Conservation (phyloP, 2,113 vertebrate genomes). For the Callionymus lyra region DNA sequence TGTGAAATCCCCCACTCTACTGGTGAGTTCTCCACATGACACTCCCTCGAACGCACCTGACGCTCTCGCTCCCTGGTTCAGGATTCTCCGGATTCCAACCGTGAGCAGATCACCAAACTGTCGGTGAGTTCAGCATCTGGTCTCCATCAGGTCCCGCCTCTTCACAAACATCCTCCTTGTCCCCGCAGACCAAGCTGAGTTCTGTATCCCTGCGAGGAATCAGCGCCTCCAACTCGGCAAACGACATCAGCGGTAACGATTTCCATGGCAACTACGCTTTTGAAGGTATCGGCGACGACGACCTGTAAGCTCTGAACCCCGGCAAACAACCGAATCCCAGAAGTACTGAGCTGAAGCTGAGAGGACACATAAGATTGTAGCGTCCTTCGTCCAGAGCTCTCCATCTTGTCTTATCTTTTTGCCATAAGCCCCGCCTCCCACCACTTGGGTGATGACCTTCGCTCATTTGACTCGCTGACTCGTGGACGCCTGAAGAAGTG, state of each 20-base stretch:
- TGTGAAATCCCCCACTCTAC: conserved; percentile 88
- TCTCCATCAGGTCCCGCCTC: background rate
- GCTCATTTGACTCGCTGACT: background rate
- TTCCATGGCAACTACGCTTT: conserved; percentile 97
- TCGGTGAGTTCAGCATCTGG: conserved; percentile 73
- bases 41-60: background rate
- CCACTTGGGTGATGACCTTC: background rate
- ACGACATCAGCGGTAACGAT: conserved; percentile 79
- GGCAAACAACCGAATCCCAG: background rate
- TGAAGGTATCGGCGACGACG: conserved; percentile 96
- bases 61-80: conserved; percentile 33
- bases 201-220: conserved; percentile 89
- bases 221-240: conserved; percentile 81
- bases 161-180: background rate
- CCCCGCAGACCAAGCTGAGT: conserved; percentile 84
- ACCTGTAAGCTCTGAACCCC: conserved; percentile 71
- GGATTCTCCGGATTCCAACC: conserved; percentile 85
- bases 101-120: conserved; percentile 86
- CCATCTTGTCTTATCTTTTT: background rate
- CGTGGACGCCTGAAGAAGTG: background rate
- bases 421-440: background rate
- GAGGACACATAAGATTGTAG: background rate
- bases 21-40: conserved; percentile 66
- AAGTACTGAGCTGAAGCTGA: conserved; percentile 3
- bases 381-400: background rate